phyloP scores from a whole-genome alignment of 2,113 vertebrate species.

The Dasyurus viverrinus region DNA sequence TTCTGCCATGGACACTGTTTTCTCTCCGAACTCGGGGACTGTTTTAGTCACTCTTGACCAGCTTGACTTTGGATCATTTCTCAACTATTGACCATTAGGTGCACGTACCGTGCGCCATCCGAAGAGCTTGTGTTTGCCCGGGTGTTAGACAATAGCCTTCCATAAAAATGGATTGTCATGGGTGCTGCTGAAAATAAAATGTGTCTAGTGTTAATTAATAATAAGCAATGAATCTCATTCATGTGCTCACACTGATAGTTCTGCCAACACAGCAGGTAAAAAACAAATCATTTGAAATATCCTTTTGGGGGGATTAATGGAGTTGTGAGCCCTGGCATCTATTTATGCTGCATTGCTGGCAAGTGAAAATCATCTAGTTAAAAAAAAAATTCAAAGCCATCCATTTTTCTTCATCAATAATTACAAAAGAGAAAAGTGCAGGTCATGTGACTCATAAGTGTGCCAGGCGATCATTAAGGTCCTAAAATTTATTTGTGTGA shows the following conservation, averaged over 20 bases:
- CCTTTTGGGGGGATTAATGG: constrained; percentile 29
- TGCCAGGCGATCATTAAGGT: background rate
- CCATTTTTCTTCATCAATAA: constrained; percentile 12
- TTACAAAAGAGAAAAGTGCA: constrained; percentile 31
- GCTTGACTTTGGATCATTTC: constrained; percentile 35
- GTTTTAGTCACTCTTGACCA: constrained; percentile 8
- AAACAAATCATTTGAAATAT: background rate
- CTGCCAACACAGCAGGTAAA: constrained; percentile 27
- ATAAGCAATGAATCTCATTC: constrained; percentile 42
- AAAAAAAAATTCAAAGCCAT: constrained; percentile 21
- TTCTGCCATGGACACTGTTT: background rate
- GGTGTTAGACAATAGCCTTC: constrained; percentile 12
- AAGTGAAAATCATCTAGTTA: background rate
- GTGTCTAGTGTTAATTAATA: constrained; percentile 45
- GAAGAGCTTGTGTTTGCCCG: constrained; percentile 55
- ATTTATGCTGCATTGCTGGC: background rate
- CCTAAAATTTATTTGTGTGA: background rate
- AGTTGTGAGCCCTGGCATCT: background rate
- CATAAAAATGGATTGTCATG: constrained; percentile 38
- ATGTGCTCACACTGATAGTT: constrained; percentile 39
- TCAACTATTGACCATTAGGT: constrained; percentile 62
- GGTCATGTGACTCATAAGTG: constrained; percentile 16
- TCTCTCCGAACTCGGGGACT: background rate
- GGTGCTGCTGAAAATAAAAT: constrained; percentile 55
- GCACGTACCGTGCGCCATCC: constrained; percentile 14